phyloP scores from a whole-genome alignment of 2,113 vertebrate genomes.

The Lipophrys pholis region DNA sequence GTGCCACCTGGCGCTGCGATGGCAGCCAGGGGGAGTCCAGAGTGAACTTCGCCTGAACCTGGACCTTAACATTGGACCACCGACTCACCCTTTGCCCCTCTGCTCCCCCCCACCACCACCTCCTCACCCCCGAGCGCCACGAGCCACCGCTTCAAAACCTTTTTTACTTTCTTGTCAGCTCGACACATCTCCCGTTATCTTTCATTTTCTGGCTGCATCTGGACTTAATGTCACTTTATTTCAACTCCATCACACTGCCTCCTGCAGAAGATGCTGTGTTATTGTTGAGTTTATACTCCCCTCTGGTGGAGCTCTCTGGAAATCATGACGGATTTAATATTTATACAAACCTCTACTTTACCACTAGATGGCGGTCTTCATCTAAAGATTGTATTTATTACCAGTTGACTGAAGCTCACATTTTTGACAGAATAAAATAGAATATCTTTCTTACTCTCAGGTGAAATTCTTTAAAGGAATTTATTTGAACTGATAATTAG shows the following conservation, averaged over 20 bases:
- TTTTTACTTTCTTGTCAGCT: not conserved
- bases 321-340: not conserved
- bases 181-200: not conserved
- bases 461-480: no score
- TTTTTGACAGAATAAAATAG: no score
- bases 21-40: constrained; percentile 58
- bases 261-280: not conserved
- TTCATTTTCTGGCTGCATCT: not conserved
- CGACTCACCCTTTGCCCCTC: constrained; percentile 49
- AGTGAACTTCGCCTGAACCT: constrained; percentile 95
- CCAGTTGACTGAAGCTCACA: no score
- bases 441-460: no score
- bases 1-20: constrained; percentile 82
- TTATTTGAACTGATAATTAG: no score
- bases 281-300: constrained; percentile 45
- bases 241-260: no score
- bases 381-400: not conserved
- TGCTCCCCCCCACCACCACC: constrained; percentile 1
- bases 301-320: constrained; percentile 60
- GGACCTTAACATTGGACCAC: constrained; percentile 87
- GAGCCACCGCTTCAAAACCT: not conserved
- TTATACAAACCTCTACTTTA: not conserved
- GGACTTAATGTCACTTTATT: no score
- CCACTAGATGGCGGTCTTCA: constrained; percentile 59
- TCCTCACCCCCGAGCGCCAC: no score